Evolutionary conservation across 1,140 invertebrate genomes (phyloP).

Genomic region (Cotesia chilonis): DNA sequence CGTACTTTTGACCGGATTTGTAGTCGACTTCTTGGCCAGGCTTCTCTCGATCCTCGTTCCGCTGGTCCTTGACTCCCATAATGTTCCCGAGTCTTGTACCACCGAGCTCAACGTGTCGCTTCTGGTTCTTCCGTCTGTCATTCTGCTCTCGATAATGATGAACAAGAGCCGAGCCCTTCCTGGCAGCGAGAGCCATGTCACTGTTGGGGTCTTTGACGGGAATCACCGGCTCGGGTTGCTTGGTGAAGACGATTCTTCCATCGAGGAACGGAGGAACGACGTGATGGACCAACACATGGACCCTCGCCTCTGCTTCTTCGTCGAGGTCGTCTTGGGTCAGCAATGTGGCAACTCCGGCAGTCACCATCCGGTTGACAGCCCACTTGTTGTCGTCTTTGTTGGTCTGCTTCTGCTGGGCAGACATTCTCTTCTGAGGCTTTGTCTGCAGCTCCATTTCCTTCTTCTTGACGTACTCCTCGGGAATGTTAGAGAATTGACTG

Average conservation of each 20-base stretch:
- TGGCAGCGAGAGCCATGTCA: conserved; percentile 95
- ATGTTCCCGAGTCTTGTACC: conserved; percentile 95
- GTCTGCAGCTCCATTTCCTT: conserved; percentile 93
- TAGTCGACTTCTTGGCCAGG: conserved; percentile 75
- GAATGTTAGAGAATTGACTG: conserved; percentile 90
- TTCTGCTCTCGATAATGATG: conserved; percentile 93
- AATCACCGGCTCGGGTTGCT: conserved; percentile 85
- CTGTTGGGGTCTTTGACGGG: conserved; percentile 91
- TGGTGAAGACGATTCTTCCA: conserved; percentile 97
- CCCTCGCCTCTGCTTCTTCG: conserved; percentile 90
- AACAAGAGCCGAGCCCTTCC: conserved; percentile 95
- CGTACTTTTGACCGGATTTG: conserved; percentile 93
- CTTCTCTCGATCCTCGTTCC: conserved; percentile 77
- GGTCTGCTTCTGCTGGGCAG: conserved; percentile 92
- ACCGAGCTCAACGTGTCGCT: conserved; percentile 98
- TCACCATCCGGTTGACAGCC: conserved; percentile 98
- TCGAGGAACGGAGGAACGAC: conserved; percentile 99
- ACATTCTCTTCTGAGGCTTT: conserved; percentile 88
- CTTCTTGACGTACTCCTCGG: conserved; percentile 88
- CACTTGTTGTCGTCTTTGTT: conserved; percentile 98
- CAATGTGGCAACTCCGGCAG: conserved; percentile 92
- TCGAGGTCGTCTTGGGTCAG: conserved; percentile 92
- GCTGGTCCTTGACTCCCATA: conserved; percentile 85
- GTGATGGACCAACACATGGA: conserved; percentile 97
- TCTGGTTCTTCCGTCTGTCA: conserved; percentile 93